These are phyloP conservation scores for Cephus pulcher DNA, from an alignment of 2,888 invertebrate species.

Conservation along the genomic window DNA sequence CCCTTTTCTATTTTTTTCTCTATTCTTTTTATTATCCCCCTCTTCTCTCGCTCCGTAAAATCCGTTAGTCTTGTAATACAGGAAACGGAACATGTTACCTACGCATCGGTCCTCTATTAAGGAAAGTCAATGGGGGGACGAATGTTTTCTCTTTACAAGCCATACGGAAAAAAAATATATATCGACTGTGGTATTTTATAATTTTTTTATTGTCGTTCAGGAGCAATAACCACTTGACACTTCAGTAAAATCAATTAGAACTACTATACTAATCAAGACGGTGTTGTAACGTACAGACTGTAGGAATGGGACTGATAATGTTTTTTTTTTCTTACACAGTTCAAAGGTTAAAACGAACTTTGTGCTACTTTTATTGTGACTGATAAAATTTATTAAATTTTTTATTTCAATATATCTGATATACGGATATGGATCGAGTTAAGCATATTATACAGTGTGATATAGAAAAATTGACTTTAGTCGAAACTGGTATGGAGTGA, in stretches of 20 bases:
- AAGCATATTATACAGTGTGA: neutral
- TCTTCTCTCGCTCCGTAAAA: neutral
- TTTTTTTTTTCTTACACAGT: slow-evolving; percentile 16
- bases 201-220: slow-evolving; percentile 43
- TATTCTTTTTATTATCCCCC: neutral
- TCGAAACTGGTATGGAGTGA: neutral
- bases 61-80: neutral
- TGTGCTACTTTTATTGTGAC: neutral
- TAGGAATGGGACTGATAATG: slow-evolving; percentile 17
- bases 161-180: neutral
- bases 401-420: neutral
- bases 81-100: neutral
- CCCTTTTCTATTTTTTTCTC: neutral
- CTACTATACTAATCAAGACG: slow-evolving; percentile 37
- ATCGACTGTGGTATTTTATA: slow-evolving; percentile 19
- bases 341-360: neutral
- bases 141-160: neutral
- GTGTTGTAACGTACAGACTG: slow-evolving; percentile 33
- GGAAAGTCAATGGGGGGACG: neutral
- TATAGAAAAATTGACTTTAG: neutral
- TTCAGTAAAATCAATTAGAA: slow-evolving; percentile 60
- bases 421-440: neutral
- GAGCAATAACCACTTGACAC: slow-evolving; percentile 56
- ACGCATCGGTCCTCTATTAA: neutral
- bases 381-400: neutral